A percentile compares a stretch with the other conserved stretches of the same genome.
These are phyloP conservation scores for Cochlearius cochlearius DNA, from an alignment of 2,113 vertebrate genomes.

Conservation along the genomic window DNA sequence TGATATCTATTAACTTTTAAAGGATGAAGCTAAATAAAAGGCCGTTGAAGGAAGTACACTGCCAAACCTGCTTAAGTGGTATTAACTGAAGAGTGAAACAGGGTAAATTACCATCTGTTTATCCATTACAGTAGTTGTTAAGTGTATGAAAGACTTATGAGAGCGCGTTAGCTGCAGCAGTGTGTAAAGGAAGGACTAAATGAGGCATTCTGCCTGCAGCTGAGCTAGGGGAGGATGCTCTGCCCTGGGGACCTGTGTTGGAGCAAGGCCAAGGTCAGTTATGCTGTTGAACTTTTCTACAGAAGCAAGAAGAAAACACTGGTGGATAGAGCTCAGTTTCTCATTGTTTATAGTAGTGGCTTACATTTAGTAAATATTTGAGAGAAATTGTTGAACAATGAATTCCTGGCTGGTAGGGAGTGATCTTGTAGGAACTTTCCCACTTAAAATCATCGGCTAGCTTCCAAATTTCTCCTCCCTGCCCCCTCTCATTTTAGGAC, in stretches of 20 bases:
- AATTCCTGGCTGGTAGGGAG: conserved; percentile 5
- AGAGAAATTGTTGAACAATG: neutral
- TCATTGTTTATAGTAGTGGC: neutral
- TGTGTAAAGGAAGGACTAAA: neutral
- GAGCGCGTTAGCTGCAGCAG: neutral
- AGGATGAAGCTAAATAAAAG: neutral
- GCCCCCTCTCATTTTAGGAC: neutral
- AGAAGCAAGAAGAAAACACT: neutral
- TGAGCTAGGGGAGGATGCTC: neutral
- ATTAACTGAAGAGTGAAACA: neutral
- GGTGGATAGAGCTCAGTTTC: neutral
- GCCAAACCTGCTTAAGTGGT: neutral
- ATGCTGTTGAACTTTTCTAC: neutral
- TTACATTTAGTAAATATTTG: conserved; percentile 10
- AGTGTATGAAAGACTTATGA: neutral
- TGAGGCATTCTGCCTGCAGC: neutral
- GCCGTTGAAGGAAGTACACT: neutral
- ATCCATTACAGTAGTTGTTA: neutral
- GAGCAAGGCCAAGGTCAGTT: conserved; percentile 10
- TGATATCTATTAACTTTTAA: neutral
- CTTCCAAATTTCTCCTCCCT: neutral
- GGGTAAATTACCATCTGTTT: neutral
- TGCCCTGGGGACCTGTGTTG: neutral
- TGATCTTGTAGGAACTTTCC: neutral
- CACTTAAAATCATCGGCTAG: neutral